Evolutionary conservation across 30 jellyfish, hydroid and myxozoan genomes (phyloP), one percentile per base, ranked within the genome.

Genomic region (Pelagia noctiluca): DNA sequence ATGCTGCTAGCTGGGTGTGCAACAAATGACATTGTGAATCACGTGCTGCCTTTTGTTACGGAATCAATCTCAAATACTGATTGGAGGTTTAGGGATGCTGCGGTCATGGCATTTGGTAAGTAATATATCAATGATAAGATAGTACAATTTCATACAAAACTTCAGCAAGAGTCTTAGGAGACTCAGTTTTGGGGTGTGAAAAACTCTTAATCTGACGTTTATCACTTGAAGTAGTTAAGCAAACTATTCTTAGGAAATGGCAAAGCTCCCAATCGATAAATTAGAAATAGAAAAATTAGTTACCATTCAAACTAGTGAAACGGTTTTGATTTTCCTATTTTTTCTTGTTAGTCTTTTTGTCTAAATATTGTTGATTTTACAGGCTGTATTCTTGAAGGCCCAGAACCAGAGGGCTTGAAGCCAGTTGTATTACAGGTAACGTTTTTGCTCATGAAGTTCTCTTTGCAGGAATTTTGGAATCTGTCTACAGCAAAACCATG

Each of bases 41-140:
- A 84, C 88, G 97, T 89, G 19, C 75, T 95, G 57, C 97, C 97
- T 1, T 95, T 95, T 76, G 70, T 95, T n/a, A 54, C 63, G 0
- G 78, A 85, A 47, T 68, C 95, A 3, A 84, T 89, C 25, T 54
- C 70, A 28, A 95, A 72, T 36, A 26, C 91, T 37, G 89, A 89
- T 61, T 89, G 97, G 97, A 89, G 78, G 33, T 71, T 57, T 35
- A 68, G 98, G 30, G 99, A 95, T 69, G 99, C 98, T 19, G 96
- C 99, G 24, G 96, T 89, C 25, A 86, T 95, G 97, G 98, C 99
- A 3, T 86, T 95, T 67, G 99, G 99, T 93, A 35, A 29, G 96
- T 19, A 5, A 2, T 77, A 5, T 3, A 26, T 36, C 78, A 24
- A 19, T 64, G 16, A 8, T 73, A 48, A 0, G 0, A 33, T 69